Percentiles rank a stretch among this genome's conserved stretches.
Evolutionary conservation across 2,888 invertebrate species (phyloP).

Genomic region (Drosophila aldrichi): DNA sequence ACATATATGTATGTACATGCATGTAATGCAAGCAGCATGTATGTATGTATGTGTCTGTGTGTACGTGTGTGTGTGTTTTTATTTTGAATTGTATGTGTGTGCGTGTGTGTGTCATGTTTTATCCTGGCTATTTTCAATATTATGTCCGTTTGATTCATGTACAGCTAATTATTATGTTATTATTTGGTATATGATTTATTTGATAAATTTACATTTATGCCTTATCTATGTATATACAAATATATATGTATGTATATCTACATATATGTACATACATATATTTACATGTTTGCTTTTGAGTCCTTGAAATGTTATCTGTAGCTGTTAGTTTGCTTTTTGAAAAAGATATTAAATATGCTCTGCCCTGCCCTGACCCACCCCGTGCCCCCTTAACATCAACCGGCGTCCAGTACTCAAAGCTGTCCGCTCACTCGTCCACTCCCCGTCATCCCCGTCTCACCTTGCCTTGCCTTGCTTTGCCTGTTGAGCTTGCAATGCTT

Average conservation of each 20-base stretch:
- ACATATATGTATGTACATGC: no score
- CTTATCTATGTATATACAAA: background rate
- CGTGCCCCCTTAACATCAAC: background rate
- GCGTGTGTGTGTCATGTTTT: slow-evolving; percentile 3
- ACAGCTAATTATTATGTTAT: slow-evolving; percentile 1
- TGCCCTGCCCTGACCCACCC: background rate
- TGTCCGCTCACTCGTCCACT: slow-evolving; percentile 5
- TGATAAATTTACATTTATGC: background rate
- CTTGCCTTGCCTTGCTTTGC: slow-evolving; percentile 10
- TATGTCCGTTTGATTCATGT: slow-evolving; percentile 10
- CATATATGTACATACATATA: background rate
- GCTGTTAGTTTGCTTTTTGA: slow-evolving; percentile 37
- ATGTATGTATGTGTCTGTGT: slow-evolving; percentile 2
- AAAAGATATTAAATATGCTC: slow-evolving; percentile 3
- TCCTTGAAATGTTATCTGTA: slow-evolving; percentile 35
- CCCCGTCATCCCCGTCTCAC: background rate
- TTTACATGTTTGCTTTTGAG: slow-evolving; percentile 27
- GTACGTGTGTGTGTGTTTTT: background rate
- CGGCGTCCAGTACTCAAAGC: background rate
- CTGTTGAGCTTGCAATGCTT: slow-evolving; percentile 20
- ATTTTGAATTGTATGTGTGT: slow-evolving; percentile 5
- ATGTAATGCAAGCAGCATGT: background rate
- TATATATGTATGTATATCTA: background rate
- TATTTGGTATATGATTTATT: slow-evolving; percentile 10
- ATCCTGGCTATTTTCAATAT: slow-evolving; percentile 5